Percentiles rank a stretch among this genome's conserved stretches.
These are phyloP conservation scores for Babyrousa celebensis DNA, from an alignment of 2,797 vertebrate genomes.

Conservation along the genomic window DNA sequence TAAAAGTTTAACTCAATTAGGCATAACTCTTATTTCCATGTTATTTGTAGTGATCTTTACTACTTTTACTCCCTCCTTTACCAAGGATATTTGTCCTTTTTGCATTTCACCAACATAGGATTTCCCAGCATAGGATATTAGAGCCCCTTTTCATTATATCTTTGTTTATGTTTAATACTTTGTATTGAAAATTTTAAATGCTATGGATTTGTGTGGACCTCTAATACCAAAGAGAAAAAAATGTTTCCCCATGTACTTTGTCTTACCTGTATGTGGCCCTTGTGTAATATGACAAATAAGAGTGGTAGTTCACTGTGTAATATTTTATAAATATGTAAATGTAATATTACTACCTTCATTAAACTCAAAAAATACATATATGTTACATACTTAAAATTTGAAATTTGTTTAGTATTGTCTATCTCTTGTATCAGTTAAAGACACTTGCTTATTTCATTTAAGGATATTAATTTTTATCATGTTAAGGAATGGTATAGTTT, in stretches of 20 bases:
- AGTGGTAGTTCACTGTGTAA: slow-evolving; percentile 89
- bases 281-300: slow-evolving; percentile 83
- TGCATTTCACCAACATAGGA: slow-evolving; percentile 75
- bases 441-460: not conserved
- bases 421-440: not conserved
- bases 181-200: slow-evolving; percentile 87
- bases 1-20: not conserved
- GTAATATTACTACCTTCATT: slow-evolving; percentile 90
- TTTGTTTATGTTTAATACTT: slow-evolving; percentile 86
- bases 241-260: slow-evolving; percentile 83
- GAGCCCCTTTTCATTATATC: slow-evolving; percentile 71
- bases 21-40: not conserved
- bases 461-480: not conserved
- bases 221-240: slow-evolving; percentile 91
- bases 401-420: not conserved
- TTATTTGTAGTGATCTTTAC: not conserved
- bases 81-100: slow-evolving; percentile 77
- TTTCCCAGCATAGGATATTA: slow-evolving; percentile 67
- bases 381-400: not conserved
- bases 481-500: not conserved
- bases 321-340: slow-evolving; percentile 93
- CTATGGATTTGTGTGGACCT: slow-evolving; percentile 86
- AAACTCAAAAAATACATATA: slow-evolving; percentile 7
- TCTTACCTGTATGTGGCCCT: slow-evolving; percentile 83
- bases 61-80: not conserved